Evolutionary conservation across 2,113 vertebrate genomes (phyloP).

Genomic region (Etheostoma cragini): DNA sequence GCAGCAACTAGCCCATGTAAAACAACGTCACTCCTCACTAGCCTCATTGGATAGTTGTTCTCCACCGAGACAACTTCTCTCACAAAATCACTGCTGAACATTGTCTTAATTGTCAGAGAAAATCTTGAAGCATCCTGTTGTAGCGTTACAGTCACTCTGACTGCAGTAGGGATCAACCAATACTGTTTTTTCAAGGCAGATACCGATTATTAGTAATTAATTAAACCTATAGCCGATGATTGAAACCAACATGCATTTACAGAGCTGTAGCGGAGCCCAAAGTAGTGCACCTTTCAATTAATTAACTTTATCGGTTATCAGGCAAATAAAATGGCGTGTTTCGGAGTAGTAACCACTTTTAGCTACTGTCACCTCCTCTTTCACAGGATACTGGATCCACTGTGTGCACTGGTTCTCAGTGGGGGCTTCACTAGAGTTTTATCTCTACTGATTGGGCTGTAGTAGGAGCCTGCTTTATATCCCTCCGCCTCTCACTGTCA

Average conservation of each 20-base stretch:
- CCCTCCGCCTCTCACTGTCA: constrained; percentile 69
- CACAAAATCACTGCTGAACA: background rate
- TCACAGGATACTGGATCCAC: constrained; percentile 34
- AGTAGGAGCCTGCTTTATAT: constrained; percentile 19
- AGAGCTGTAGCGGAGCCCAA: too few species aligned
- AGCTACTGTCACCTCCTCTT: constrained; percentile 47
- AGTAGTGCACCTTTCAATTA: too few species aligned
- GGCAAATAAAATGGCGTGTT: background rate
- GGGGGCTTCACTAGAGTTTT: constrained; percentile 10
- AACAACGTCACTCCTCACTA: background rate
- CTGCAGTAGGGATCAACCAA: too few species aligned
- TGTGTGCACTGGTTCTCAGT: constrained; percentile 22
- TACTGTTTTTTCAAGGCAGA: too few species aligned
- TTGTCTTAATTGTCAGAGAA: constrained; percentile 30
- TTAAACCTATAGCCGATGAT: too few species aligned
- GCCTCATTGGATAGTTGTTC: background rate
- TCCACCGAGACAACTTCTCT: constrained; percentile 14
- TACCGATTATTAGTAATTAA: too few species aligned
- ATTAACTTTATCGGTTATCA: too few species aligned
- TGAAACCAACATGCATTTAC: too few species aligned
- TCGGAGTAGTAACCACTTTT: constrained; percentile 34
- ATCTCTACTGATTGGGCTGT: constrained; percentile 28
- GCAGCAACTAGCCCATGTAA: constrained; percentile 3
- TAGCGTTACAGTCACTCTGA: constrained; percentile 28
- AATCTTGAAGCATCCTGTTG: constrained; percentile 23